These are phyloP conservation scores for Siniperca undulata DNA, from an alignment of 2,797 vertebrate genomes.

Conservation along the genomic window DNA sequence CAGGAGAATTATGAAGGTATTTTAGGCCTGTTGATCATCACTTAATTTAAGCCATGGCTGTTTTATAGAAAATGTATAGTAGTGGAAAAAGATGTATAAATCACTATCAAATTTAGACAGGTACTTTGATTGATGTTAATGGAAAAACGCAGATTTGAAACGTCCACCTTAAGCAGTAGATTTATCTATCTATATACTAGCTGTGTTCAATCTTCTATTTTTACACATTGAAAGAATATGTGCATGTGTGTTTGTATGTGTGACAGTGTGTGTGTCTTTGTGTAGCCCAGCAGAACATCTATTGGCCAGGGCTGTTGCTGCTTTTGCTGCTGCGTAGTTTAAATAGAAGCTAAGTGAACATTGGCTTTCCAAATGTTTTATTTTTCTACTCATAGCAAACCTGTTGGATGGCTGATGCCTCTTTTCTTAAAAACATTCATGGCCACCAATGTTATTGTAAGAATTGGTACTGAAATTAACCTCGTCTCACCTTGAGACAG, in stretches of 20 bases:
- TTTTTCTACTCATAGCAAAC: conserved; percentile 79
- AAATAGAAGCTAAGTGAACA: conserved; percentile 65
- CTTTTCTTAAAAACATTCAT: conserved; percentile 68
- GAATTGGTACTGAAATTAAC: conserved; percentile 42
- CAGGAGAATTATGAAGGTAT: conserved; percentile 69
- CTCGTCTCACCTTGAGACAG: conserved; percentile 32
- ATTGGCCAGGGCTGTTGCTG: conserved; percentile 56
- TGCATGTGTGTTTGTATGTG: conserved; percentile 78
- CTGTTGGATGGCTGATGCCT: conserved; percentile 58
- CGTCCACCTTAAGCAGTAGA: conserved; percentile 80
- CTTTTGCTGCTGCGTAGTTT: conserved; percentile 77
- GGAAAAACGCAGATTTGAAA: conserved; percentile 73
- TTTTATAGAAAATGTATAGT: conserved; percentile 86
- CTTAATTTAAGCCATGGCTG: conserved; percentile 84
- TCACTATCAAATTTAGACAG: conserved; percentile 76
- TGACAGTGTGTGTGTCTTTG: conserved; percentile 67
- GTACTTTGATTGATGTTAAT: conserved; percentile 75
- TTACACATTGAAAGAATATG: conserved; percentile 79
- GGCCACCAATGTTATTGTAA: conserved; percentile 61
- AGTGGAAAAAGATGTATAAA: conserved; percentile 79
- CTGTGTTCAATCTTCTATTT: conserved; percentile 83
- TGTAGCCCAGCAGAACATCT: conserved; percentile 70
- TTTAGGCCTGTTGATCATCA: conserved; percentile 78
- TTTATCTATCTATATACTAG: conserved; percentile 69
- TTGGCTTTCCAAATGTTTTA: conserved; percentile 81